Conservation (phyloP, 2,888 invertebrate genomes). For the Sminthurides aquaticus region DNA sequence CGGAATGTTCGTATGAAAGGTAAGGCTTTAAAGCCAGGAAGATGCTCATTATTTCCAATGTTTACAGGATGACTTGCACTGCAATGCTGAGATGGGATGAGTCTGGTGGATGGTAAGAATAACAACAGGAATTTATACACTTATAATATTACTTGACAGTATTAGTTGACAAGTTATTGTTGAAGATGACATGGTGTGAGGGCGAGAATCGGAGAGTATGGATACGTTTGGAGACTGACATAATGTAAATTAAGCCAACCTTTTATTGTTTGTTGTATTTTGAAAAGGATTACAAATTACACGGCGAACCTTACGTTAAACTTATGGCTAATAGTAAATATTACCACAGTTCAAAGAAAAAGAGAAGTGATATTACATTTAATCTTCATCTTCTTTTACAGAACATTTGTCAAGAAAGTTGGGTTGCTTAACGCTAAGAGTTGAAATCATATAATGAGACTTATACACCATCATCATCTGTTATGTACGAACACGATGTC, state of each 20-base stretch:
- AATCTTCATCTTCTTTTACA: neutral
- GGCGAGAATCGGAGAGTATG: no score
- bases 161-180: no score
- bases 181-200: no score
- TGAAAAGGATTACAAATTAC: conserved; percentile 8
- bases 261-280: conserved; percentile 3
- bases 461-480: neutral
- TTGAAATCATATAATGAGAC: neutral
- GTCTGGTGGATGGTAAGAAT: no score
- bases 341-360: neutral
- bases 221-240: no score
- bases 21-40: no score
- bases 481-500: neutral
- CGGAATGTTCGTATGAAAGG: no score
- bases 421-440: neutral
- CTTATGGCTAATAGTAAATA: neutral
- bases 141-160: no score
- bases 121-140: no score
- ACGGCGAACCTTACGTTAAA: conserved; percentile 1
- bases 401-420: neutral
- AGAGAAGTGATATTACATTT: neutral
- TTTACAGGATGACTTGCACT: no score
- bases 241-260: conserved; percentile 1
- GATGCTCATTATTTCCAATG: no score
- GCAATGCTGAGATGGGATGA: neutral